Evolutionary conservation across 2,888 invertebrate genomes (phyloP), one percentile per base, ranked within the genome.

Genomic region (Apomyelois bistriatella): DNA sequence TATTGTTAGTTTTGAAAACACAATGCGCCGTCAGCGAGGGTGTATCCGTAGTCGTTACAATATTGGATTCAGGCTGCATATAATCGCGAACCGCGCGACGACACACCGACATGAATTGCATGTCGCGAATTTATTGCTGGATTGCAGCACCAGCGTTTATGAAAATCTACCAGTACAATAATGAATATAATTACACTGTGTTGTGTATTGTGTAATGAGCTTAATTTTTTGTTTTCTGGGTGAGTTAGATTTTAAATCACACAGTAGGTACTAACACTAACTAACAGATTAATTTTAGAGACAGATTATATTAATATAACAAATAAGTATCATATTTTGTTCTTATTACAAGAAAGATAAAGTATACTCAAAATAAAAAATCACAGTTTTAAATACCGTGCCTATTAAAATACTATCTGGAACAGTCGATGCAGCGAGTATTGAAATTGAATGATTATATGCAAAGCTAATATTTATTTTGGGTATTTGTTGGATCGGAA

Each of bases 121-220:
- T 53, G 58, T 55, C 43, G 55, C 46, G 49, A 58, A 62, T 64
- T 61, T 59, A 62, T 64, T 48, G 47, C 58, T 12, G 40, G 15
- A 53, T 57, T 32, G 32, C 32, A 32, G 41, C 28, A 53, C 53
- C 13, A 53, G 55, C 57, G 53, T 59, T 61, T 55, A 56, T 58
- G 54, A 53, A 54, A 65, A 55, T 54, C 53, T 53, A 52, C 55
- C 30, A 51, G 41, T 58, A 51, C 58, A 56, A 55, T 48, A 58
- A 58, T 57, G 42, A 46, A 57, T 59, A 54, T 54, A 54, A 58
- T n/a, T n/a, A n/a, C n/a, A n/a, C n/a, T 12, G 22, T 15, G 3
- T 42, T 12, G 9, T 12, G n/a, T n/a, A 36, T 36, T 36, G 12
- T 12, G 36, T 28, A 5, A 7, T 28, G 28, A 7, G 3, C 7